Percentiles rank a stretch among this genome's conserved stretches.
These are phyloP conservation scores for Parochlus steinenii DNA, from an alignment of 2,888 invertebrate species.

Conservation along the genomic window DNA sequence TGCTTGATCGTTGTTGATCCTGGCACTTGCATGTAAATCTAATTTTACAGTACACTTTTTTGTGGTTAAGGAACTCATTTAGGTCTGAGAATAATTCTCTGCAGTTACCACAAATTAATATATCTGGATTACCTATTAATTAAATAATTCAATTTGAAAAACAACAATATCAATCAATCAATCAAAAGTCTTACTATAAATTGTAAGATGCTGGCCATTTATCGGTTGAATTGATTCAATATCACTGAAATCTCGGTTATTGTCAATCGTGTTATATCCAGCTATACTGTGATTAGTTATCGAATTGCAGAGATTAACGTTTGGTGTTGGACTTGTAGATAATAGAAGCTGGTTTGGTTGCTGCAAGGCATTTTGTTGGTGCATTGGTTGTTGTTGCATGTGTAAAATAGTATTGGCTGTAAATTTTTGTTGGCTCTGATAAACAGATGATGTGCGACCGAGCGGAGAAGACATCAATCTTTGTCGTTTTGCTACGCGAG, in stretches of 20 bases:
- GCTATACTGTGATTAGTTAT: conserved; percentile 4
- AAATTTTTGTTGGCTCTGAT: no score
- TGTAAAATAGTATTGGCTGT: no score
- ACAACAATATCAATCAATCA: no score
- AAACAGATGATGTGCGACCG: conserved; percentile 20
- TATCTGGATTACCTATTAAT: conserved; percentile 53
- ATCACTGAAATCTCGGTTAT: no score
- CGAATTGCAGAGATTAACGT: conserved; percentile 19
- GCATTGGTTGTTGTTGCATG: no score
- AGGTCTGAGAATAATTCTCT: conserved; percentile 56
- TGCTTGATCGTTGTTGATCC: conserved; percentile 31
- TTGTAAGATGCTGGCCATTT: conserved; percentile 28
- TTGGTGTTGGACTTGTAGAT: conserved; percentile 17
- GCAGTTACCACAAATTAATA: conserved; percentile 64
- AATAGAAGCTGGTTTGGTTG: conserved; percentile 22
- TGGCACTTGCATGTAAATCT: conserved; percentile 55
- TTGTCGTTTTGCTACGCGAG: conserved; percentile 30
- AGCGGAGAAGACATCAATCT: conserved; percentile 27
- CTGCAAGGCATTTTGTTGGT: no score
- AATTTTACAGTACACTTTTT: conserved; percentile 53
- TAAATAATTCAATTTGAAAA: no score
- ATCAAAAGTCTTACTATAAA: conserved; percentile 32
- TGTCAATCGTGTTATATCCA: no score
- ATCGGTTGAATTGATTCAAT: conserved; percentile 24
- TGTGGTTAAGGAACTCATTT: conserved; percentile 56